Conservation (phyloP, 2,888 invertebrate species). For the Conomelus anceps region DNA sequence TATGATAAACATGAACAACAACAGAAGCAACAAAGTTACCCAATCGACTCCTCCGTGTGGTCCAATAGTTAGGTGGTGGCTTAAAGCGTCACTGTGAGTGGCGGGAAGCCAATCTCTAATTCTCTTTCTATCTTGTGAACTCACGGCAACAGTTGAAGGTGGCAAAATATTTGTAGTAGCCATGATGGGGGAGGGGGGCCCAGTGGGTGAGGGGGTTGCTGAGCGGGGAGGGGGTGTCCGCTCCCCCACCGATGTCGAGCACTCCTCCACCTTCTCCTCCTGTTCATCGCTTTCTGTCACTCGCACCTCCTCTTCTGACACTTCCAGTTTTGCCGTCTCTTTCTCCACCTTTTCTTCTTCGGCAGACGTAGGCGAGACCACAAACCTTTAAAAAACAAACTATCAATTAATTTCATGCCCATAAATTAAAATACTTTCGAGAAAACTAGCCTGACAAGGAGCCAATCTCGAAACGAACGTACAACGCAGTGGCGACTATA, state of each 20-base stretch:
- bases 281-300: constrained; percentile 14
- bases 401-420: too few relatives aligned
- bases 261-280: constrained; percentile 6
- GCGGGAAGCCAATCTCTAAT: constrained; percentile 33
- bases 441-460: too few relatives aligned
- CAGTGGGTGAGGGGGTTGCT: neutral
- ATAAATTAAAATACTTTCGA: too few relatives aligned
- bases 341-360: constrained; percentile 17
- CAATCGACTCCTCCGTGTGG: constrained; percentile 57
- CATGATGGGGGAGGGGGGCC: neutral
- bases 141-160: neutral
- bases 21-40: constrained; percentile 16
- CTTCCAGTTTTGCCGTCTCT: neutral
- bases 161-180: constrained; percentile 1
- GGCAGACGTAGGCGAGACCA: constrained; percentile 23
- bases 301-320: constrained; percentile 17
- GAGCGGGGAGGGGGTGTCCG: constrained; percentile 9
- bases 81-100: constrained; percentile 32
- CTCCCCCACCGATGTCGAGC: neutral
- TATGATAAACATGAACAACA: neutral
- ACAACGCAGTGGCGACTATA: too few relatives aligned
- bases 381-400: constrained; percentile 20
- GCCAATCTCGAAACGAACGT: too few relatives aligned
- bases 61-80: constrained; percentile 55
- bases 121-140: constrained; percentile 5